phyloP scores from a whole-genome alignment of 2,113 vertebrate genomes.

The Pipra filicauda region DNA sequence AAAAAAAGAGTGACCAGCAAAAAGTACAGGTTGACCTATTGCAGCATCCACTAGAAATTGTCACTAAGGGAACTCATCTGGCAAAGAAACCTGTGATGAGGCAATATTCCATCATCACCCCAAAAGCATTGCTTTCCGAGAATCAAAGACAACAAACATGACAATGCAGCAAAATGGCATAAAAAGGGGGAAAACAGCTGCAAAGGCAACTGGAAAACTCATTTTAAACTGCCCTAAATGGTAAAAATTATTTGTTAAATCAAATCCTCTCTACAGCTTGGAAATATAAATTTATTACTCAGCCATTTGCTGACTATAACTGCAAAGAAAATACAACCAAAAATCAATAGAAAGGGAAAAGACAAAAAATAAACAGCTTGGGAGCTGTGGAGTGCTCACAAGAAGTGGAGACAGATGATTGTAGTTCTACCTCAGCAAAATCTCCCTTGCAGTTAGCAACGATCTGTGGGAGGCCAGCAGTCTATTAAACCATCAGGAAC shows the following conservation, averaged over 20 bases:
- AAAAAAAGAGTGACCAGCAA: neutral
- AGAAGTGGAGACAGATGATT: neutral
- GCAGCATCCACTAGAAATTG: conserved; percentile 27
- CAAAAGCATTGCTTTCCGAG: conserved; percentile 12
- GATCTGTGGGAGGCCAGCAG: conserved; percentile 50
- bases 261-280: conserved; percentile 28
- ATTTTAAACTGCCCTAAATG: conserved; percentile 32
- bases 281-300: conserved; percentile 34
- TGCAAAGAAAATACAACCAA: conserved; percentile 7
- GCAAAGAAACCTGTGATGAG: conserved; percentile 37
- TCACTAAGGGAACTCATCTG: conserved; percentile 23
- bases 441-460: neutral
- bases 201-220: conserved; percentile 47
- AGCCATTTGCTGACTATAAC: neutral
- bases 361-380: conserved; percentile 1
- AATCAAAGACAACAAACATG: conserved; percentile 46
- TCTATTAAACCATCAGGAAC: conserved; percentile 57
- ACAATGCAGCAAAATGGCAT: conserved; percentile 32
- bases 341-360: conserved; percentile 44
- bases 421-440: conserved; percentile 31
- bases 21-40: conserved; percentile 47
- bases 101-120: conserved; percentile 51
- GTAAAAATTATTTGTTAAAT: conserved; percentile 48
- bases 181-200: conserved; percentile 15
- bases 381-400: neutral